Conservation (phyloP, 2,113 vertebrate species). For the Pachypanchax playfairii region DNA sequence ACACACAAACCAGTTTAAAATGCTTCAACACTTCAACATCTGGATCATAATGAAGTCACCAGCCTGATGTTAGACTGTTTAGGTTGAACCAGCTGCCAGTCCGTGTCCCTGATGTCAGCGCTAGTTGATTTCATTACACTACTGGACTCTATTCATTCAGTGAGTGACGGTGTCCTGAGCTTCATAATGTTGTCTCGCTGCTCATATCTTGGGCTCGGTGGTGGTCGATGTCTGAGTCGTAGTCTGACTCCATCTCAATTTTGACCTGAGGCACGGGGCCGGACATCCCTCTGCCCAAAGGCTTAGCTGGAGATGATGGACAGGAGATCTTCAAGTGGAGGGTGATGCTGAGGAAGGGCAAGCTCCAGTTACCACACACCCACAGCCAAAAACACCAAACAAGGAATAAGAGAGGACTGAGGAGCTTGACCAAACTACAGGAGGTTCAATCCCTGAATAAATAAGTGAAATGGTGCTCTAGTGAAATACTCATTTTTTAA, state of each 20-base stretch:
- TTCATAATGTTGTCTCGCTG: conserved; percentile 90
- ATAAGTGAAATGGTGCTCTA: no score
- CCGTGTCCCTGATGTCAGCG: conserved; percentile 14
- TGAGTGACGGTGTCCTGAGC: not conserved
- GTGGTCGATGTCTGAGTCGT: conserved; percentile 85
- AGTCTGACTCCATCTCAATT: conserved; percentile 95
- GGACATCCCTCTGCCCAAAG: conserved; percentile 78
- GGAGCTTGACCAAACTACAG: conserved; percentile 7
- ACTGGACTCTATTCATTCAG: not conserved
- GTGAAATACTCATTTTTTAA: no score
- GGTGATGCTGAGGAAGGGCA: conserved; percentile 87
- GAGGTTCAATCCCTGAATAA: no score
- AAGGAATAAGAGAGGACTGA: not conserved
- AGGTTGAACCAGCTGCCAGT: not conserved
- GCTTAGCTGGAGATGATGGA: conserved; percentile 87
- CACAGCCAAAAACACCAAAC: conserved; percentile 35
- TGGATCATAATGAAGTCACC: not conserved
- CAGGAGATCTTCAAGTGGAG: conserved; percentile 98
- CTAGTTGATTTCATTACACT: conserved; percentile 1
- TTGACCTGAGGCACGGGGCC: conserved; percentile 93
- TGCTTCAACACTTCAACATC: not conserved
- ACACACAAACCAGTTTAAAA: no score
- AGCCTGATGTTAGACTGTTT: not conserved
- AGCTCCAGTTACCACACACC: conserved; percentile 70
- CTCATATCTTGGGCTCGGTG: conserved; percentile 80